phyloP scores from a whole-genome alignment of 1,140 invertebrate genomes.

The Drosophila oshimai region DNA sequence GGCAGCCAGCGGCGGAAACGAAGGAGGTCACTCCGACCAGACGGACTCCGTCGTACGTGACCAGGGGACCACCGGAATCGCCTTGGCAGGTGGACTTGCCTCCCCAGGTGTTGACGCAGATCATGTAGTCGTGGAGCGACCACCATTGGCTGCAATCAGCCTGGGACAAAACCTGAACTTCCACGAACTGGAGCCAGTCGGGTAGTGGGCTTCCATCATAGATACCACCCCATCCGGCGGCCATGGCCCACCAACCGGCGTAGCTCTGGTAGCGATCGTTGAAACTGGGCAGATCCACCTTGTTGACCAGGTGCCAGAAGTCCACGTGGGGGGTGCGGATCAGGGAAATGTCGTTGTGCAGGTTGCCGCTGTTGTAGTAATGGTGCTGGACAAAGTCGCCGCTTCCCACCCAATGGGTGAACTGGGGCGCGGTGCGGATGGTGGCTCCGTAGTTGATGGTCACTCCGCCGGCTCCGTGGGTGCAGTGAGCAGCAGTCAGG shows the following conservation, averaged over 20 bases:
- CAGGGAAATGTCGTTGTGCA: slow-evolving; percentile 30
- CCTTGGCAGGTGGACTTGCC: slow-evolving; percentile 31
- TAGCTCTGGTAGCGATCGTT: slow-evolving; percentile 1
- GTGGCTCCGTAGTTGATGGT: slow-evolving; percentile 27
- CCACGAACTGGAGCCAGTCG: too few relatives aligned
- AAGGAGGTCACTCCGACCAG: slow-evolving; percentile 76
- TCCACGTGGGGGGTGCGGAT: slow-evolving; percentile 8
- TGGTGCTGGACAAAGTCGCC: slow-evolving; percentile 5
- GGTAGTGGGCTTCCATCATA: too few relatives aligned
- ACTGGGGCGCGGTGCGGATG: slow-evolving; percentile 14
- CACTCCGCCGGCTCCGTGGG: slow-evolving; percentile 8
- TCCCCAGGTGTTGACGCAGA: too few relatives aligned
- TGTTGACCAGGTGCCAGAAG: slow-evolving; percentile 16
- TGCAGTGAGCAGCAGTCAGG: slow-evolving; percentile 71
- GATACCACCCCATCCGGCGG: slow-evolving; percentile 40
- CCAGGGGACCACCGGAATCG: slow-evolving; percentile 39
- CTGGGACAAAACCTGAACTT: too few relatives aligned
- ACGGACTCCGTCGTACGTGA: too few relatives aligned
- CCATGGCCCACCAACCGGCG: slow-evolving; percentile 11
- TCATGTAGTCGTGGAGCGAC: too few relatives aligned
- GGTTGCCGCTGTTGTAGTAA: slow-evolving; percentile 3
- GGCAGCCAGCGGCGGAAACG: slow-evolving; percentile 75
- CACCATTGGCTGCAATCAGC: too few relatives aligned
- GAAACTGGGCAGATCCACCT: slow-evolving; percentile 24
- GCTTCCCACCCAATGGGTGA: slow-evolving; percentile 10